Base-by-base conservation (phyloP, 2,888 invertebrate species). In the Acleris emargana region DNA sequence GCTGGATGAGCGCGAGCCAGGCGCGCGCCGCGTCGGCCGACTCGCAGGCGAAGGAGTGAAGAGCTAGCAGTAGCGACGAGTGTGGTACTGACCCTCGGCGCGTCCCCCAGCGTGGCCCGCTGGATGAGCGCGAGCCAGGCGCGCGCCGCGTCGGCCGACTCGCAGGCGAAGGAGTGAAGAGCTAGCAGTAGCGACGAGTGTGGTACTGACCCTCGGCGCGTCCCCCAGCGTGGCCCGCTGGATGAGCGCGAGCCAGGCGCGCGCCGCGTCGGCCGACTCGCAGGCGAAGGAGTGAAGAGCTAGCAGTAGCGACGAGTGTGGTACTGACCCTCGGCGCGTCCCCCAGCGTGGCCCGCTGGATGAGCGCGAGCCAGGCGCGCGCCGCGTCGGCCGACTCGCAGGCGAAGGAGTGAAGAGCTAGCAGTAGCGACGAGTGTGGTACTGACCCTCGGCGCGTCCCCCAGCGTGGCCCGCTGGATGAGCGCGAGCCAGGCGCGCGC, bases 11-110 rank as follows among this genome's bases (percentile, higher is more conserved):
- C 77, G 84, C 84, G 54, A 97, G 93, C 97, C 97, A 97, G 61
- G 95, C 93, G 45, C 93, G 93, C 73, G 96, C 91, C 47, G 94
- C 94, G 76, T 96, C 96, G 59, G 94, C 90, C 45, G 95, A 94
- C 80, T 96, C 97, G 50, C 96, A 96, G 0, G 97, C 97, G 87
- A 97, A 97, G 88, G 97, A 97, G 85, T n/a, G n/a, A n/a, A n/a
- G 9, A 17, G 6, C 18, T n/a, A 17, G 47, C 2, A 18, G 6
- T 4, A 6, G 20, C 5, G 25, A 25, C n/a, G 25, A 0, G 25
- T n/a, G 47, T 18, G 47, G 47, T 13, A 18, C 20, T 43, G 2
- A 95, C 95, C 62, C 93, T 90, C 89, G 64, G 95, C 93, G 68
- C 76, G 75, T 61, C 77, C 69, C 45, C 82, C 11, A 95, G 93